Conservation (phyloP, 2,113 vertebrate species). For the Kryptolebias marmoratus region DNA sequence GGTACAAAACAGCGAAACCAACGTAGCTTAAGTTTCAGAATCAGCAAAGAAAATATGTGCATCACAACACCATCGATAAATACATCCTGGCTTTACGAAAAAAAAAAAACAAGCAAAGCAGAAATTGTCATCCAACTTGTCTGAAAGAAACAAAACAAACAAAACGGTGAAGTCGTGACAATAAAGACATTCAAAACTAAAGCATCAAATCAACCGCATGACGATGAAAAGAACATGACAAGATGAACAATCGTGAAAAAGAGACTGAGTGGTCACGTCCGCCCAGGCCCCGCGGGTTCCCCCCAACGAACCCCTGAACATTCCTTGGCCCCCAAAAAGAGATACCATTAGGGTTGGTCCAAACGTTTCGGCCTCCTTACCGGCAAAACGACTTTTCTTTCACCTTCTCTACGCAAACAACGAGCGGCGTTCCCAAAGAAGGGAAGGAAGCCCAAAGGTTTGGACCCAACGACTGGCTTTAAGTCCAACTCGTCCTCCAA, state of each 20-base stretch:
- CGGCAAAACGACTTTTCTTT: constrained; percentile 20
- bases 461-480: constrained; percentile 63
- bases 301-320: constrained; percentile 77
- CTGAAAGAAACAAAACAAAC: constrained; percentile 28
- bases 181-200: constrained; percentile 81
- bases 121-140: constrained; percentile 64
- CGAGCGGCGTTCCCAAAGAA: constrained; percentile 5
- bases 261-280: constrained; percentile 78
- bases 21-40: constrained; percentile 46
- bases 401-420: background rate
- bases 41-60: constrained; percentile 56
- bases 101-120: constrained; percentile 48
- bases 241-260: constrained; percentile 80
- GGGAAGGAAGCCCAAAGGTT: constrained; percentile 58
- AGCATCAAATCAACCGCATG: constrained; percentile 62
- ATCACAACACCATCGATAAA: constrained; percentile 63
- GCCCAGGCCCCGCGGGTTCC: constrained; percentile 69
- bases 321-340: constrained; percentile 73
- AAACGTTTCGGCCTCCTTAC: constrained; percentile 46
- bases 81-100: constrained; percentile 48
- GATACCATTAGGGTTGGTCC: constrained; percentile 60
- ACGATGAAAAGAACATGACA: constrained; percentile 64
- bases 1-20: constrained; percentile 51
- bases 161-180: constrained; percentile 57
- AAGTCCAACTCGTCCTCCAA: constrained; percentile 67